Base-by-base conservation (phyloP, 2,888 invertebrate genomes). In the Acanthosoma haemorrhoidale region DNA sequence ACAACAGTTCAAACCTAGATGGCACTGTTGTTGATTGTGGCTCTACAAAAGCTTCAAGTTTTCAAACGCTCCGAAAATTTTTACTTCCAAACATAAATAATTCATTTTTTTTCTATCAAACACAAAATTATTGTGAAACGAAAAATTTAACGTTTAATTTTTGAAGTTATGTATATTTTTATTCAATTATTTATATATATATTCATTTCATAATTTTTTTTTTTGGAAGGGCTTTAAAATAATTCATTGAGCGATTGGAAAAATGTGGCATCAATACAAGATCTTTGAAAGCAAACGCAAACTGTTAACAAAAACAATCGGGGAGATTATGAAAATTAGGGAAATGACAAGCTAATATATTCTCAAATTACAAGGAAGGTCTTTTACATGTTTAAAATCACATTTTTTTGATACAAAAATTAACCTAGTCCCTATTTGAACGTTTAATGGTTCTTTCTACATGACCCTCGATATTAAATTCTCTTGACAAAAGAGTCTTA, bases 401-500 rank as follows among this genome's bases (percentile, higher is more conserved):
- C 25, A 34, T 58, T 41, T 68, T 57, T 68, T 68, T 59, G 67
- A 67, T 67, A 67, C 57, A 68, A 68, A 68, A 68, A 68, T 68
- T 59, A 68, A 68, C 68, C 68, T 68, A 68, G 34, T 58, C 59
- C 68, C 58, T 68, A 68, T 59, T 32, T 68, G 68, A 68, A 68
- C 57, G 31, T 59, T 34, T 51, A 60, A 36, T 68, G 59, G 58
- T 59, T 68, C 59, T 68, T 68, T 68, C 59, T 68, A 68, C 39
- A 68, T 68, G 68, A 68, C 68, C 68, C 67, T 67, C 51, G 67
- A 67, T 67, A 67, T 63, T 69, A 38, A 69, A 69, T 69, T 69
- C 36, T 63, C 63, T 70, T 58, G 67, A 70, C 66, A 72, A 68
- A 67, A 71, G 72, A 72, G 72, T 72, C 72, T 72, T 72, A 61